Base-by-base conservation (phyloP, 2,113 vertebrate species). In the Tetraodon nigroviridis region DNA sequence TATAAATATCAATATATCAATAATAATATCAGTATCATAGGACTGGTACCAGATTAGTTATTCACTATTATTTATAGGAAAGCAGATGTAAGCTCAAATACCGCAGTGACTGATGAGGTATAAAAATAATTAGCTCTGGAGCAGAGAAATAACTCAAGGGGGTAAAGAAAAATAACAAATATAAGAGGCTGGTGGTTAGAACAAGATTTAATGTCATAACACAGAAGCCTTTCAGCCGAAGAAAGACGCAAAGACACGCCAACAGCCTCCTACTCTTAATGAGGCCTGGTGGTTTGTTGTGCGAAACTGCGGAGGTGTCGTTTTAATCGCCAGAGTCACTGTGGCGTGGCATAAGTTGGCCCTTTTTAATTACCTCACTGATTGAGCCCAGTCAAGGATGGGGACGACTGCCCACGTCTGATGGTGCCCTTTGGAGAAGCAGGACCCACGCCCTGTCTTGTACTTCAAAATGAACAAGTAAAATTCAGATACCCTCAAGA, bases 361-460 rank as follows among this genome's bases (percentile, higher is more conserved):
- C 78, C 75, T 83, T 76, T 86, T 86, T 89, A 90, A 90, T 90
- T 88, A 86, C 79, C 78, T 75, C 24, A 62, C 78, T 86, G 75
- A 88, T 82, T 84, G 84, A 78, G 81, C 76, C 69, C 75, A 79
- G 78, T 77, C 80, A 85, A 81, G 84, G 83, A 87, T 82, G 81
- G 84, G 71, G 51, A 68, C 58, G 75, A 58, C 69, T 79, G 78
- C 76, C 81, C 85, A 79, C 79, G 55, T 32, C 58, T 58, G 64
- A 74, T 63, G 62, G 72, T 71, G 63, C 66, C 67, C 48, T 61
- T 48, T 59, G 58, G 70, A 68, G 58, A 76, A 66, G 53, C 42
- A n/a, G 64, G 72, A 45, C 81, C 76, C 79, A 70, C 71, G 47
- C 40, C 69, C 67, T 11, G 10, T 42, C 64, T 37, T 60, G 49